Evolutionary conservation across 2,888 invertebrate genomes (phyloP).

Genomic region (Melanostoma mellinum): DNA sequence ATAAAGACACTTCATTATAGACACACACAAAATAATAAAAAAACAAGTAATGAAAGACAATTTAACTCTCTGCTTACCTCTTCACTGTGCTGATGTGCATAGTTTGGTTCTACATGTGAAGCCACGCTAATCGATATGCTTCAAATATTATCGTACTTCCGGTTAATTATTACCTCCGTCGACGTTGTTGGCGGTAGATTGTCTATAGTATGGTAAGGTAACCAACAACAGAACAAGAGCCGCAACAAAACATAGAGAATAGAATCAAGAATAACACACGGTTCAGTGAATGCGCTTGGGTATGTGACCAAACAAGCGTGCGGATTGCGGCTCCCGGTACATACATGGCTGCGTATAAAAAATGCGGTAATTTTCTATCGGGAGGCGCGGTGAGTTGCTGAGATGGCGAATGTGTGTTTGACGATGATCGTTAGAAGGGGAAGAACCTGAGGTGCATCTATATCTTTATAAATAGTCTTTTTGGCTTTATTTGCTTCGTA

Average conservation of each 20-base stretch:
- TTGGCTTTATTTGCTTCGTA: too few species aligned
- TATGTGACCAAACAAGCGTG: constrained; percentile 66
- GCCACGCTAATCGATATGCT: constrained; percentile 73
- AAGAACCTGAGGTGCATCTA: too few species aligned
- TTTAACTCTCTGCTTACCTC: constrained; percentile 54
- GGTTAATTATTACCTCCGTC: constrained; percentile 71
- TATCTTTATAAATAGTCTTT: too few species aligned
- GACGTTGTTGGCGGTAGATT: constrained; percentile 61
- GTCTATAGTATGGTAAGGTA: constrained; percentile 42
- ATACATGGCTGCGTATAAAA: constrained; percentile 57
- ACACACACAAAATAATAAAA: constrained; percentile 29
- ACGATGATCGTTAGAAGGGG: too few species aligned
- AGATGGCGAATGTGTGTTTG: not conserved
- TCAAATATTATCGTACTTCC: constrained; percentile 73
- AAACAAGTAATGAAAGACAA: constrained; percentile 30
- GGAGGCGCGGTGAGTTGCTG: constrained; percentile 26
- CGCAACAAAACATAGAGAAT: constrained; percentile 36
- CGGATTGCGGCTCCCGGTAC: constrained; percentile 53
- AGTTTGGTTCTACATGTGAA: constrained; percentile 36
- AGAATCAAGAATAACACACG: constrained; percentile 62
- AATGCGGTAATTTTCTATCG: constrained; percentile 63
- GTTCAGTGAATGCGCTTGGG: constrained; percentile 67
- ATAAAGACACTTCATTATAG: constrained; percentile 30
- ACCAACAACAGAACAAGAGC: constrained; percentile 10
- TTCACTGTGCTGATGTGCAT: not conserved